Conservation (phyloP, 1,140 invertebrate genomes). For the Drosophila persimilis region DNA sequence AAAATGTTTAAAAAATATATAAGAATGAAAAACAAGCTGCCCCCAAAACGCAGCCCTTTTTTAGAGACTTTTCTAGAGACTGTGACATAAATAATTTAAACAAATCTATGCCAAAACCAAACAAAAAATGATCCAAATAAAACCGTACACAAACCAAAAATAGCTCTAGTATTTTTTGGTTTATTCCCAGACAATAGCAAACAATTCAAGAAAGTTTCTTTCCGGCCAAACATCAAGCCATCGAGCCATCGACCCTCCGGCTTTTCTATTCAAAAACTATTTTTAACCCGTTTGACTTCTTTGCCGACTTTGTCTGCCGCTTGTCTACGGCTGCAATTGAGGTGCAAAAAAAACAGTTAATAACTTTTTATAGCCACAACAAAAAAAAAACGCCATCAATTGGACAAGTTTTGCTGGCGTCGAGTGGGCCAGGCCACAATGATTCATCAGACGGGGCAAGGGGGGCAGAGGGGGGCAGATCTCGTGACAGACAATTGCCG, state of each 20-base stretch:
- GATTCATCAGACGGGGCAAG: constrained; percentile 38
- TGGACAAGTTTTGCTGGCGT: constrained; percentile 34
- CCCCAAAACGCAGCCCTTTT: too few relatives aligned
- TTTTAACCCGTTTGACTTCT: constrained; percentile 46
- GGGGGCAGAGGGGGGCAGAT: background rate
- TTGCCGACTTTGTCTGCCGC: constrained; percentile 48
- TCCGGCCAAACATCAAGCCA: too few relatives aligned
- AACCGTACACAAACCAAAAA: too few relatives aligned
- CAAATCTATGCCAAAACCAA: too few relatives aligned
- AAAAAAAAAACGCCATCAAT: constrained; percentile 49
- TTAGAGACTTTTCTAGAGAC: too few relatives aligned
- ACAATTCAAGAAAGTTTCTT: constrained; percentile 30
- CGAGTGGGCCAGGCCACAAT: constrained; percentile 23
- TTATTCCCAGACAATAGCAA: background rate
- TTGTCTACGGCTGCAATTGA: constrained; percentile 64
- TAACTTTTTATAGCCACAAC: constrained; percentile 69
- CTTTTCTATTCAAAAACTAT: constrained; percentile 36
- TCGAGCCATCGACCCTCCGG: constrained; percentile 9
- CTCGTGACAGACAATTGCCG: constrained; percentile 63
- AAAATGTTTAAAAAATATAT: too few relatives aligned
- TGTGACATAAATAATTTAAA: too few relatives aligned
- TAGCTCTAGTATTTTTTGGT: too few relatives aligned
- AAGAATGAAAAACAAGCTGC: too few relatives aligned
- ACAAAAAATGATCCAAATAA: too few relatives aligned
- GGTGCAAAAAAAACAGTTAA: constrained; percentile 68